Conservation (phyloP, 1,140 invertebrate genomes). For the Drosophila baimaii region DNA sequence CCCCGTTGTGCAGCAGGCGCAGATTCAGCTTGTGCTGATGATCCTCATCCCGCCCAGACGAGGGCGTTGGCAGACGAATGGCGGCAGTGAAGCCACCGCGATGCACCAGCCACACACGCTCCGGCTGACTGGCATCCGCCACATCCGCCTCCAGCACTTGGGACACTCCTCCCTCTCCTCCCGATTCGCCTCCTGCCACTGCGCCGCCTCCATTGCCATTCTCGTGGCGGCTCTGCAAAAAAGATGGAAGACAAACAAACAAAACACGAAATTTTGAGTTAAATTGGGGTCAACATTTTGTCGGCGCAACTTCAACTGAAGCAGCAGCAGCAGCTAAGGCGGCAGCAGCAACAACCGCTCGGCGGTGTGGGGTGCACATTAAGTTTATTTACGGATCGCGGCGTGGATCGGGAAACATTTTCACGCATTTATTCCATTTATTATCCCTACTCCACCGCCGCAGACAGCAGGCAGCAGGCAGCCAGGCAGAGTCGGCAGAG, state of each 20-base stretch:
- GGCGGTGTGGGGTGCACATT: slow-evolving; percentile 29
- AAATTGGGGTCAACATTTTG: slow-evolving; percentile 76
- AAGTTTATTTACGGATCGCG: slow-evolving; percentile 63
- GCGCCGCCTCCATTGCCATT: slow-evolving; percentile 80
- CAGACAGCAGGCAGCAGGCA: slow-evolving; percentile 3
- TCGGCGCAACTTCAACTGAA: slow-evolving; percentile 74
- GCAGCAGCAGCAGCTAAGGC: slow-evolving; percentile 7
- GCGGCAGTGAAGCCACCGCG: slow-evolving; percentile 94
- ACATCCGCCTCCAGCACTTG: slow-evolving; percentile 91
- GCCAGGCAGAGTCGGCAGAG: slow-evolving; percentile 26
- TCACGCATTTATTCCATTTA: slow-evolving; percentile 81
- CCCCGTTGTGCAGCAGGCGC: slow-evolving; percentile 90
- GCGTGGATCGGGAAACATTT: slow-evolving; percentile 61
- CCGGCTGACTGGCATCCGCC: slow-evolving; percentile 87
- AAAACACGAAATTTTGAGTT: slow-evolving; percentile 42
- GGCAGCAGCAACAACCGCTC: neutral
- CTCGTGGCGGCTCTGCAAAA: slow-evolving; percentile 85
- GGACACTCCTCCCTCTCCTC: slow-evolving; percentile 34
- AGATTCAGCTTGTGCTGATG: slow-evolving; percentile 88
- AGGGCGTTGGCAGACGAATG: slow-evolving; percentile 86
- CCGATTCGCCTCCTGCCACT: slow-evolving; percentile 15
- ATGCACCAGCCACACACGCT: slow-evolving; percentile 94
- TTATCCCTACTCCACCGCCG: slow-evolving; percentile 61
- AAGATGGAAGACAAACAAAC: slow-evolving; percentile 50
- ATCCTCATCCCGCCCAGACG: slow-evolving; percentile 72